phyloP scores from a whole-genome alignment of 2,888 invertebrate genomes.

The Drosophila rubida region DNA sequence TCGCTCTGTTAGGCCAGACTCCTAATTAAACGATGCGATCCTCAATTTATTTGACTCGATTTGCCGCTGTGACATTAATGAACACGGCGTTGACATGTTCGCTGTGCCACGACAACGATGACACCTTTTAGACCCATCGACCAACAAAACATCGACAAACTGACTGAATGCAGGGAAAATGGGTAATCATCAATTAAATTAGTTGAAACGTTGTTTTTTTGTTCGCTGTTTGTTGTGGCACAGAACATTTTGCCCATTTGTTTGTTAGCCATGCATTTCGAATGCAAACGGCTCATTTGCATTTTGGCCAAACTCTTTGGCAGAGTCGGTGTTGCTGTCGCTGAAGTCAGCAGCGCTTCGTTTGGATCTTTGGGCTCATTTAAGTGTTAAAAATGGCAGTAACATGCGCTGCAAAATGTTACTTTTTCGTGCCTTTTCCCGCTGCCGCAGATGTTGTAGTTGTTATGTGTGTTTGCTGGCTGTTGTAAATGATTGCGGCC shows the following conservation, averaged over 20 bases:
- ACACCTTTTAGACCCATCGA: constrained; percentile 69
- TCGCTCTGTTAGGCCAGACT: constrained; percentile 30
- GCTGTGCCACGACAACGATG: constrained; percentile 69
- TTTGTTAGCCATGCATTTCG: constrained; percentile 39
- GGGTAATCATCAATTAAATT: constrained; percentile 74
- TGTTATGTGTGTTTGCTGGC: constrained; percentile 57
- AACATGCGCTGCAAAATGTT: constrained; percentile 75
- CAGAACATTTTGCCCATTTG: constrained; percentile 65
- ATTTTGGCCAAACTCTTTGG: constrained; percentile 57
- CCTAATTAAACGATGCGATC: constrained; percentile 69
- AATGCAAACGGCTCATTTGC: constrained; percentile 76
- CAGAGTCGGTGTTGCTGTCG: neutral
- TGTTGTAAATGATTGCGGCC: constrained; percentile 63
- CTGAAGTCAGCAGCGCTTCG: constrained; percentile 19
- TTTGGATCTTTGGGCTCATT: constrained; percentile 59
- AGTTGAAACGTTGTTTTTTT: constrained; percentile 53
- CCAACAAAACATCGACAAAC: constrained; percentile 75
- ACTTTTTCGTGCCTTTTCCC: constrained; percentile 69
- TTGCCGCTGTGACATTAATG: constrained; percentile 73
- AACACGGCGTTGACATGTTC: constrained; percentile 74
- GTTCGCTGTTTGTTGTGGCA: constrained; percentile 46
- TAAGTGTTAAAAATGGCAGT: constrained; percentile 80
- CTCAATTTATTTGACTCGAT: constrained; percentile 76
- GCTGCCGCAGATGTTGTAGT: constrained; percentile 18
- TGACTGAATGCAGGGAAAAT: constrained; percentile 59